These are phyloP conservation scores for Nipponia nippon DNA, from an alignment of 2,113 vertebrate genomes.

Conservation along the genomic window DNA sequence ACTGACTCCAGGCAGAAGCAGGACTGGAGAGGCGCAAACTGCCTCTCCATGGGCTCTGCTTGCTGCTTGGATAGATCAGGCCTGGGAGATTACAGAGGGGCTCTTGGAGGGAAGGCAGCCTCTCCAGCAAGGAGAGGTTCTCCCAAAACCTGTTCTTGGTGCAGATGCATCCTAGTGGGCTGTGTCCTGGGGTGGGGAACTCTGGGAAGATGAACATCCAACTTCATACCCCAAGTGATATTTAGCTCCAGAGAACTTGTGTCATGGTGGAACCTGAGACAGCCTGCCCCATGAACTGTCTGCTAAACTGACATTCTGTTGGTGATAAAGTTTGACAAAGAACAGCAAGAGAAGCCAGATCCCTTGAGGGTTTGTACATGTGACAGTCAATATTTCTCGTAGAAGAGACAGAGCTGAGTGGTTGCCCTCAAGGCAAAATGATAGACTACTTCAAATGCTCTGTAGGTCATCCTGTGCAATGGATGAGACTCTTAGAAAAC, in stretches of 20 bases:
- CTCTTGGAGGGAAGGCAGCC: neutral
- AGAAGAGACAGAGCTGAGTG: neutral
- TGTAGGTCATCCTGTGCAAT: neutral
- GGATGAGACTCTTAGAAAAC: neutral
- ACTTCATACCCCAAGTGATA: neutral
- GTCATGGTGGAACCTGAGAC: neutral
- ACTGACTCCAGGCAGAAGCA: neutral
- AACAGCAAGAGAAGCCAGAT: neutral
- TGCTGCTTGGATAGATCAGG: neutral
- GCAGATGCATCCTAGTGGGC: neutral
- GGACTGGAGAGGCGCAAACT: neutral
- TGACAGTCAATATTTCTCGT: accelerated
- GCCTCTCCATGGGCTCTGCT: neutral
- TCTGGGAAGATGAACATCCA: neutral
- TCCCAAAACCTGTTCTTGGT: neutral
- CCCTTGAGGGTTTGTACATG: neutral
- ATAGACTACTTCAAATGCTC: neutral
- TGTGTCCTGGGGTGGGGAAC: neutral
- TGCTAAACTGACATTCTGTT: neutral
- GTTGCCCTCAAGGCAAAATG: neutral
- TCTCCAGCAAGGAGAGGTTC: neutral
- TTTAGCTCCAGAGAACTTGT: neutral
- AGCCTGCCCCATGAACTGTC: neutral
- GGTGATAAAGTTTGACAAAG: neutral
- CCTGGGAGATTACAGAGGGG: neutral